Evolutionary conservation across 1,140 invertebrate species (phyloP).

Genomic region (Scaptomyza montana): DNA sequence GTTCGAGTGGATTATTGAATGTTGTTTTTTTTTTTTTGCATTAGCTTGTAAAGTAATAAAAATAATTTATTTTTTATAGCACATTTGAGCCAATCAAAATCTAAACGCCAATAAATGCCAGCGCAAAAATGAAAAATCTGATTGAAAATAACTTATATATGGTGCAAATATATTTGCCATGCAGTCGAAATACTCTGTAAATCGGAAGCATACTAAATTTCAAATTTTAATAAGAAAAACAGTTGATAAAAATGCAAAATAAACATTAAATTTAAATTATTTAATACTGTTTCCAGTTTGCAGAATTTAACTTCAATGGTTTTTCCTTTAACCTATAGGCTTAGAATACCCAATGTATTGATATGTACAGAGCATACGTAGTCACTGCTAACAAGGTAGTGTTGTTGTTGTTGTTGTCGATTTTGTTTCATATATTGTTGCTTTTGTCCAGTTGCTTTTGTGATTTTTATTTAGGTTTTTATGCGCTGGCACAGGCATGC

Average conservation of each 20-base stretch:
- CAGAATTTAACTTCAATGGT: no score
- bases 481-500: conserved; percentile 67
- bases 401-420: conserved; percentile 44
- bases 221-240: no score
- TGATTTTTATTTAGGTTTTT: conserved; percentile 59
- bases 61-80: conserved; percentile 60
- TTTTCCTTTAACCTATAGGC: neutral
- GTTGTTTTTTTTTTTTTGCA: neutral
- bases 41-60: conserved; percentile 52
- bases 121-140: conserved; percentile 57
- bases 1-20: conserved; percentile 28
- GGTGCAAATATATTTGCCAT: neutral
- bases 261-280: no score
- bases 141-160: conserved; percentile 48
- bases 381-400: conserved; percentile 59
- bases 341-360: conserved; percentile 22
- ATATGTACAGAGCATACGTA: conserved; percentile 44
- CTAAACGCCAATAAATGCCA: conserved; percentile 73
- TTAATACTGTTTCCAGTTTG: no score
- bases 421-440: conserved; percentile 15
- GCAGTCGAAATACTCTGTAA: conserved; percentile 15
- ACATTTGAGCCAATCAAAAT: conserved; percentile 70
- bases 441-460: conserved; percentile 33
- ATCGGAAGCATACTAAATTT: neutral
- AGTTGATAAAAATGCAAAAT: no score